Evolutionary conservation across 2,888 invertebrate species (phyloP).

Genomic region (Temnothorax ravouxi): DNA sequence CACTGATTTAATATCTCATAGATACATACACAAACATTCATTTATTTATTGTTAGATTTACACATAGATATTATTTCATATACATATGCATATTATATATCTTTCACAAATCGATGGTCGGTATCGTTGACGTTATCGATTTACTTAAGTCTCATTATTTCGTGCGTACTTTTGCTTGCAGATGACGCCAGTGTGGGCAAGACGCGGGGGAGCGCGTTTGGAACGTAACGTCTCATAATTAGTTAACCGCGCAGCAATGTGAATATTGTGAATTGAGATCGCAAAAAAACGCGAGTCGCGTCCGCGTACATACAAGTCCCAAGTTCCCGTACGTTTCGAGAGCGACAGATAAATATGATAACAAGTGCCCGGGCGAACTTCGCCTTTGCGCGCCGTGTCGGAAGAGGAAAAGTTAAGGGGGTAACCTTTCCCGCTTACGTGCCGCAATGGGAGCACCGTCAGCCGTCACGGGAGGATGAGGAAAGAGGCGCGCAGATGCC

Average conservation of each 20-base stretch:
- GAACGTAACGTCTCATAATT: background rate
- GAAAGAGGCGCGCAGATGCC: slow-evolving; percentile 66
- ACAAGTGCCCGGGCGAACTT: slow-evolving; percentile 82
- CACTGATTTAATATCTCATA: background rate
- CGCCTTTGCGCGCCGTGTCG: slow-evolving; percentile 76
- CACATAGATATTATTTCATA: background rate
- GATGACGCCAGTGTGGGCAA: background rate
- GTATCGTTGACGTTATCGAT: background rate
- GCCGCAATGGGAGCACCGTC: slow-evolving; percentile 53
- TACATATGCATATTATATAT: background rate
- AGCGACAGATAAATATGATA: slow-evolving; percentile 85
- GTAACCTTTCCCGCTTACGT: slow-evolving; percentile 76
- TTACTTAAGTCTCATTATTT: background rate
- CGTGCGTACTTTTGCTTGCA: background rate
- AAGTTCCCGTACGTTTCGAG: slow-evolving; percentile 63
- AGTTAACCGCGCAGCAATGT: too few relatives aligned
- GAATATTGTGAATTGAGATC: background rate
- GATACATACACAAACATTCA: background rate
- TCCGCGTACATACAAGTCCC: background rate
- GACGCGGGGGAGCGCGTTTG: background rate
- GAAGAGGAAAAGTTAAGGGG: slow-evolving; percentile 81
- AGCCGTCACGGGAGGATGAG: slow-evolving; percentile 48
- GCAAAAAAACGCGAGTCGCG: background rate
- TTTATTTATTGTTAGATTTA: background rate
- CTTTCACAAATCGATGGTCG: background rate